Conservation (phyloP, 92 coral and sea anemone species). For the Epizoanthus fatuus region DNA sequence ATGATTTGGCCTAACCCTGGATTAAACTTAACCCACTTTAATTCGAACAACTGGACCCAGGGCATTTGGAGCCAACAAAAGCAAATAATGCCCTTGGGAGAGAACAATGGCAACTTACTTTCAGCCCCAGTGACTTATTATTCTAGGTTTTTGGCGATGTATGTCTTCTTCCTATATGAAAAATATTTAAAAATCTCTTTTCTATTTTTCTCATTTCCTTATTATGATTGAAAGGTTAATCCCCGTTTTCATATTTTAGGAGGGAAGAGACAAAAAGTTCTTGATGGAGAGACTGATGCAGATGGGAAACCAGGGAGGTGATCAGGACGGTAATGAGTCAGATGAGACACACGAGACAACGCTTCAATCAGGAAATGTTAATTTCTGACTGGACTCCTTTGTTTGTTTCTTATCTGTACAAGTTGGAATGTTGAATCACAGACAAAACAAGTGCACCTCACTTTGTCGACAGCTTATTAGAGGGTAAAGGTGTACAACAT, state of each 20-base stretch:
- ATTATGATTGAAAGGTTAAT: not conserved
- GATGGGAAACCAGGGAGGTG: slow-evolving; percentile 43
- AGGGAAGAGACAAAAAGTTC: slow-evolving; percentile 97
- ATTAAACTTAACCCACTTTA: too few species aligned
- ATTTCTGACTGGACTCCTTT: slow-evolving; percentile 48
- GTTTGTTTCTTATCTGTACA: not conserved
- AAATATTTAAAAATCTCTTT: not conserved
- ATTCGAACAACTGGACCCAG: too few species aligned
- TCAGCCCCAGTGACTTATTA: too few species aligned
- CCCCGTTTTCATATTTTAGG: slow-evolving; percentile 56
- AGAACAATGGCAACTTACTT: too few species aligned
- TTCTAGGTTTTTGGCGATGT: too few species aligned
- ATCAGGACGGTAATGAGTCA: slow-evolving; percentile 50
- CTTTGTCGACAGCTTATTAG: too few species aligned
- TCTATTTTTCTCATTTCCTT: slow-evolving; percentile 3
- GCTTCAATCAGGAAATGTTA: slow-evolving; percentile 52
- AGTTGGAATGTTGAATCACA: not conserved
- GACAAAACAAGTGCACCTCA: too few species aligned
- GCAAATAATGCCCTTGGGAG: too few species aligned
- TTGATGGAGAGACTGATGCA: slow-evolving; percentile 93
- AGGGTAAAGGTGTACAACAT: too few species aligned
- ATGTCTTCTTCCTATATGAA: too few species aligned
- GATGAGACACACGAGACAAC: slow-evolving; percentile 65
- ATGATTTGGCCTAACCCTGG: too few species aligned
- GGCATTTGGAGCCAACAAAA: too few species aligned